Percentiles rank a stretch among this genome's conserved stretches.
Evolutionary conservation across 2,888 invertebrate genomes (phyloP).

Genomic region (Nudaria mundana): DNA sequence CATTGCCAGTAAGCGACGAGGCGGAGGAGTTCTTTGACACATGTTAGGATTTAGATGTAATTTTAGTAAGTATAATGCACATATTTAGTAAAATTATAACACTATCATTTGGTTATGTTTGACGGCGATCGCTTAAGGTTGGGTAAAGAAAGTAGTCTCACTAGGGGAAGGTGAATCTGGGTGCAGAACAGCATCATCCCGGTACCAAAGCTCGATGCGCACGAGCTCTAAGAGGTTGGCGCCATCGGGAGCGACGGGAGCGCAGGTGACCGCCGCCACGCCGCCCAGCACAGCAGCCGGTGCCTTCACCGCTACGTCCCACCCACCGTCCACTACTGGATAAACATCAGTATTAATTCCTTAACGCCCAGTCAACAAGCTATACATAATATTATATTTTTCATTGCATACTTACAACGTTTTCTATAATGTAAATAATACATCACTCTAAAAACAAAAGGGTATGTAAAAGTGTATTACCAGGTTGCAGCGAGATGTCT

Average conservation of each 20-base stretch:
- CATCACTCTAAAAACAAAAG: no score
- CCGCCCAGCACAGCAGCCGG: conserved; percentile 45
- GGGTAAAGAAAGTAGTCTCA: conserved; percentile 29
- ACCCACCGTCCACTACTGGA: conserved; percentile 44
- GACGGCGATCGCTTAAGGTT: no score
- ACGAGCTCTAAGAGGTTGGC: conserved; percentile 19
- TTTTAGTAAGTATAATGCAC: no score
- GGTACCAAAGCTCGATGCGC: conserved; percentile 51
- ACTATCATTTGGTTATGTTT: background rate
- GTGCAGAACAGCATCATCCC: conserved; percentile 43
- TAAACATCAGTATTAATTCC: no score
- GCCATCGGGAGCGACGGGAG: conserved; percentile 15
- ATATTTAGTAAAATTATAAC: no score
- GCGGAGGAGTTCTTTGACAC: no score
- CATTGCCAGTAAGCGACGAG: no score
- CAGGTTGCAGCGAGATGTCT: conserved; percentile 87
- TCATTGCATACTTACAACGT: no score
- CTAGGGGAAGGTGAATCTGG: conserved; percentile 81
- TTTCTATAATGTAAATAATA: no score
- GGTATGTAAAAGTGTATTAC: conserved; percentile 52
- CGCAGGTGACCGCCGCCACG: conserved; percentile 53
- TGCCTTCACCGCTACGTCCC: conserved; percentile 43
- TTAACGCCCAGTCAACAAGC: no score
- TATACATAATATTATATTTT: background rate
- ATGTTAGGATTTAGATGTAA: no score